These are phyloP conservation scores for Fopius arisanus DNA, from an alignment of 1,140 invertebrate genomes.

Conservation along the genomic window DNA sequence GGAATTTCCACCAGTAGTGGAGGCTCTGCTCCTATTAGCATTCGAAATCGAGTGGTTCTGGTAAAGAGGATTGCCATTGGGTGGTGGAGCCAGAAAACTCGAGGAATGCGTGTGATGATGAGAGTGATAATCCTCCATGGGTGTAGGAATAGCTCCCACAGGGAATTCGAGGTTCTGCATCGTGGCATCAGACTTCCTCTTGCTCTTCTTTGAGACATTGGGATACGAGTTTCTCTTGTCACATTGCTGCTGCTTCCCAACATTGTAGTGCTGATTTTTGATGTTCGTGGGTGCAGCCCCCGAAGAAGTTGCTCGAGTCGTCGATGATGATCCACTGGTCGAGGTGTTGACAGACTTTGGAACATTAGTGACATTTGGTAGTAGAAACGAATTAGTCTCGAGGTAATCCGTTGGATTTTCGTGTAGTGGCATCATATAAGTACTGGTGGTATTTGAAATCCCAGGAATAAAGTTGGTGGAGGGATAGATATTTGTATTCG, in stretches of 20 bases:
- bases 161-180: conserved; percentile 59
- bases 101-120: conserved; percentile 41
- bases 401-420: conserved; percentile 59
- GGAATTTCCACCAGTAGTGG: conserved; percentile 44
- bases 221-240: conserved; percentile 52
- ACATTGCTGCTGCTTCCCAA: conserved; percentile 47
- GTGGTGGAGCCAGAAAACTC: conserved; percentile 42
- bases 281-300: conserved; percentile 34
- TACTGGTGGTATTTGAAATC: conserved; percentile 58
- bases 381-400: conserved; percentile 55
- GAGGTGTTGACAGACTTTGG: conserved; percentile 42
- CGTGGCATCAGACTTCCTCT: conserved; percentile 49
- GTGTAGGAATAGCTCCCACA: conserved; percentile 52
- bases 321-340: conserved; percentile 20
- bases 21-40: conserved; percentile 43
- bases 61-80: conserved; percentile 53
- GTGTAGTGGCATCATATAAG: conserved; percentile 62
- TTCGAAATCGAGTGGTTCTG: conserved; percentile 58
- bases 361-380: conserved; percentile 45
- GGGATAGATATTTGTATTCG: conserved; percentile 62
- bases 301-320: conserved; percentile 33
- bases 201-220: conserved; percentile 54
- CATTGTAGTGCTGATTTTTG: conserved; percentile 49
- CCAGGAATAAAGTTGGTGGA: conserved; percentile 59
- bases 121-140: conserved; percentile 59